Conservation (phyloP, 2,113 vertebrate species). For the Esox niger region DNA sequence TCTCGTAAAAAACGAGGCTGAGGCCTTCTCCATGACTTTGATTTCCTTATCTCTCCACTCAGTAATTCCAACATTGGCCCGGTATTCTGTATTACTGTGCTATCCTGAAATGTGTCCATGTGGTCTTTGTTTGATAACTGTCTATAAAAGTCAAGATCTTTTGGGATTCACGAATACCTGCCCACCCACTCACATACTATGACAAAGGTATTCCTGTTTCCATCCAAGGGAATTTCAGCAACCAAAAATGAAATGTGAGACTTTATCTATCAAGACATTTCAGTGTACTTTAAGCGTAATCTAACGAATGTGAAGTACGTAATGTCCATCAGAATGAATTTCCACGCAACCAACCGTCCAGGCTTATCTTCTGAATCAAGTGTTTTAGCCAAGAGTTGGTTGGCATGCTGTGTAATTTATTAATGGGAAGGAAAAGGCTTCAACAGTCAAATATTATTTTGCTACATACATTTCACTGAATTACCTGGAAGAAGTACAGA, state of each 20-base stretch:
- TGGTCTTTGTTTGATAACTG: too few relatives aligned
- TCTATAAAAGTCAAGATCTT: too few relatives aligned
- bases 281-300: background rate
- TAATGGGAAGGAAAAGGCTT: conserved; percentile 2
- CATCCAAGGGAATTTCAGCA: too few relatives aligned
- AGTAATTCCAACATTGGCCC: too few relatives aligned
- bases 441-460: background rate
- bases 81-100: too few relatives aligned
- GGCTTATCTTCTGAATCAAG: conserved; percentile 7
- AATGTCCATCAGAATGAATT: conserved; percentile 22
- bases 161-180: too few relatives aligned
- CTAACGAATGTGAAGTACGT: background rate
- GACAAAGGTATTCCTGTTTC: too few relatives aligned
- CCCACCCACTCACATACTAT: too few relatives aligned
- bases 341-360: background rate
- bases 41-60: too few relatives aligned
- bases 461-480: conserved; percentile 16
- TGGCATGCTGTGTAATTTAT: conserved; percentile 14
- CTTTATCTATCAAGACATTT: conserved; percentile 10
- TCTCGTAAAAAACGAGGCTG: too few relatives aligned
- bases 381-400: background rate
- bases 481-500: conserved; percentile 8
- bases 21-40: too few relatives aligned
- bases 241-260: background rate
- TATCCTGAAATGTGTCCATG: too few relatives aligned